Base-by-base conservation (phyloP, 2,797 vertebrate genomes). In the Meda fulgida region DNA sequence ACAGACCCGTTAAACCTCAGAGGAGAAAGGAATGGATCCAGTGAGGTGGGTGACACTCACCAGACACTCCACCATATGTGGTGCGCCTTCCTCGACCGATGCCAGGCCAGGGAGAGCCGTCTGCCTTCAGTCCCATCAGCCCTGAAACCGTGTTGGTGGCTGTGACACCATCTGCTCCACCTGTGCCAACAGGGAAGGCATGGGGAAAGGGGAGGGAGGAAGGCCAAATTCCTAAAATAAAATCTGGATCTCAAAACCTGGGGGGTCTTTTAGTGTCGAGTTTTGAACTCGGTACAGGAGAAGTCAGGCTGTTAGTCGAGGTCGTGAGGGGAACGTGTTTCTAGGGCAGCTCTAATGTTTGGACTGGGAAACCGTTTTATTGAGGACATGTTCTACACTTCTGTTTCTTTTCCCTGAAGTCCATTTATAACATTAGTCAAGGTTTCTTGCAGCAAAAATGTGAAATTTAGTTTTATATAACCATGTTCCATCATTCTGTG, bases 51-150 rank as follows among this genome's bases (percentile, higher is more conserved):
- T 91, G 93, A 93, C 92, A 95, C 95, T 92, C 94, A 97, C 95
- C 96, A 94, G 96, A 97, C 91, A 96, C 65, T 19, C 96, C 95
- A 86, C 97, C 97, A 91, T 97, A 98, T 92, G 97, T 96, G 90
- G 94, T 94, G 90, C 90, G 93, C 90, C 93, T 94, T 84, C 88
- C 93, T 82, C 65, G 85, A 88, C 95, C 94, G 60, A 96, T 89
- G 46, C 95, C 93, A 18, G 94, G 96, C 96, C 96, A 96, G 85
- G 96, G 95, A 78, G 93, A 93, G 84, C 94, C 91, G 84, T 96
- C 93, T 86, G 95, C 94, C 91, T 91, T 93, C 63, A 95, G 90
- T 92, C 93, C 96, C 95, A 96, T 96, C 91, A 96, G 94, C 70
- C 96, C 96, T 31, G 96, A 96, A 88, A 97, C 96, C 0, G 96